Base-by-base conservation (phyloP, 2,797 vertebrate species). In the Chromis chromis region DNA sequence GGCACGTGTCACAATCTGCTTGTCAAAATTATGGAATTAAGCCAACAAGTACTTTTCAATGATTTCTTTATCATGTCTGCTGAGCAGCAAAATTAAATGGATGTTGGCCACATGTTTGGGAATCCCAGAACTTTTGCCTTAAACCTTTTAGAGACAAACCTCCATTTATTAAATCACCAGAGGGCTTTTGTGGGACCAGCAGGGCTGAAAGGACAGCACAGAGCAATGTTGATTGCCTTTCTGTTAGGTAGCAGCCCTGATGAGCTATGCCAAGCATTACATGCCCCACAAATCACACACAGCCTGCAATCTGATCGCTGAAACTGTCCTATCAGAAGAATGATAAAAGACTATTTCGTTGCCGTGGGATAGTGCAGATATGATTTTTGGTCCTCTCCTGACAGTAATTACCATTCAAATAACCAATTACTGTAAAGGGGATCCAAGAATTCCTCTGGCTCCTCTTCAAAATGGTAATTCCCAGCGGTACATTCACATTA, bases 341-440 rank as follows among this genome's bases (percentile, higher is more conserved):
- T 75, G 70, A 85, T 76, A 72, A 22, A 81, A 66, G 76, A 64
- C 31, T 53, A 61, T 85, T 79, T 71, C 44, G 4, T 14, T 74
- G 81, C 79, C 12, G 8, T 65, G 58, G 73, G 70, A 89, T 66
- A 70, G 57, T 16, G 27, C 69, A 76, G 87, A 86, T 78, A 85
- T 81, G 76, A 86, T 88, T 78, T 87, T 81, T 79, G 65, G 62
- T 76, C 67, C 71, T 71, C 65, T 85, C 52, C 71, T 85, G 85
- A 87, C 86, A 88, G 74, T 82, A 88, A 92, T 92, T 87, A 88
- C 78, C 79, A 88, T 90, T 91, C 86, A 86, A 83, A 90, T 89
- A 82, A 88, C 86, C 89, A 89, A 91, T 91, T 92, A 91, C 83
- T 81, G 80, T 66, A 89, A 89, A 88, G 58, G 68, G 55, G 74